phyloP scores from a whole-genome alignment of 2,888 invertebrate species.

The Pheosia gnoma region DNA sequence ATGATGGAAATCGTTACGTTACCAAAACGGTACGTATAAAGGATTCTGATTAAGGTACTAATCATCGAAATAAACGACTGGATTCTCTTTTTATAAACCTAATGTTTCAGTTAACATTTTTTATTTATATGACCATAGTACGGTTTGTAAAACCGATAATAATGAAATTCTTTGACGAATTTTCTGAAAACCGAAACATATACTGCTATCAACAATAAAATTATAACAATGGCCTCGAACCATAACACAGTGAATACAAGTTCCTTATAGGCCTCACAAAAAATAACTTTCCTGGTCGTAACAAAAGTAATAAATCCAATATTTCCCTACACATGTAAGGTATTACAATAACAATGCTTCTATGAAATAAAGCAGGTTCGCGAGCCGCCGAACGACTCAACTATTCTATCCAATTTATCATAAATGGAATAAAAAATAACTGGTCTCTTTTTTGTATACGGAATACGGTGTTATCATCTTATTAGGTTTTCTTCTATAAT shows the following conservation, averaged over 20 bases:
- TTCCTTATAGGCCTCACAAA: conserved; percentile 27
- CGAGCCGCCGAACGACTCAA: conserved; percentile 19
- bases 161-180: too few relatives aligned
- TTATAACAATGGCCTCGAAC: background rate
- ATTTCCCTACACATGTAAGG: conserved; percentile 23
- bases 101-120: background rate
- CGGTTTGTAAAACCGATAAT: background rate
- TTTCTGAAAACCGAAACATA: background rate
- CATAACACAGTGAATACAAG: conserved; percentile 9
- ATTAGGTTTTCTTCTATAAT: background rate
- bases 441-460: conserved; percentile 6
- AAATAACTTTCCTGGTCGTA: conserved; percentile 7
- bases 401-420: conserved; percentile 28
- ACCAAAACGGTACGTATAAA: too few relatives aligned
- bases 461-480: background rate
- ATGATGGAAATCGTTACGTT: too few relatives aligned
- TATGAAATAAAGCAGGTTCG: conserved; percentile 22
- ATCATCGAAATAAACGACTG: too few relatives aligned
- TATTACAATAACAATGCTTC: conserved; percentile 36
- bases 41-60: too few relatives aligned
- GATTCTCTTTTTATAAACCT: too few relatives aligned
- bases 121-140: background rate
- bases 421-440: conserved; percentile 30
- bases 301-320: conserved; percentile 36
- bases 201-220: background rate